Percentiles rank a stretch among this genome's conserved stretches.
phyloP scores from a whole-genome alignment of 2,888 invertebrate species.

The Luperina testacea region DNA sequence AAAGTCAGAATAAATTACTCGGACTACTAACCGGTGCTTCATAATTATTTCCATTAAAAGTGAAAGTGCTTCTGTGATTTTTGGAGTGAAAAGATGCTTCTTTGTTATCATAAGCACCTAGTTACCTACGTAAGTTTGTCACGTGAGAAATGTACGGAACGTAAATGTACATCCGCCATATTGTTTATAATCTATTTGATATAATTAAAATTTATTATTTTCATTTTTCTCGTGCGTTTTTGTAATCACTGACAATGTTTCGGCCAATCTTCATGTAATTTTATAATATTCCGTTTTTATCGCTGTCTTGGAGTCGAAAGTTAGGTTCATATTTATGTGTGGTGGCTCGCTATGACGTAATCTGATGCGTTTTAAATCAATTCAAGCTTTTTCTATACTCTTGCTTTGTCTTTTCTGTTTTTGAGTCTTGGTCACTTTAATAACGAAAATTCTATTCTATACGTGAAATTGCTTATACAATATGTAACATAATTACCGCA shows the following conservation, averaged over 20 bases:
- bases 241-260: not conserved
- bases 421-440: too few species aligned
- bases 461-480: not conserved
- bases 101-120: not conserved
- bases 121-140: not conserved
- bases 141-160: not conserved
- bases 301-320: not conserved
- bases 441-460: too few species aligned
- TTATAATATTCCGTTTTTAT: not conserved
- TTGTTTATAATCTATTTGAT: constrained; percentile 12
- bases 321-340: not conserved
- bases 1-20: constrained; percentile 1
- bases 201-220: not conserved
- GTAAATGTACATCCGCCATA: not conserved
- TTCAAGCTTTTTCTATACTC: not conserved
- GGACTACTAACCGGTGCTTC: constrained; percentile 19
- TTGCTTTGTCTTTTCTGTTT: too few species aligned
- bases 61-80: constrained; percentile 33
- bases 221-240: not conserved
- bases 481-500: too few species aligned
- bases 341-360: not conserved
- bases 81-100: not conserved
- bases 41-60: not conserved
- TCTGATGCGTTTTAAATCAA: not conserved
- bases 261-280: not conserved